These are phyloP conservation scores for Halcyon smyrnensis DNA, from an alignment of 2,797 vertebrate genomes.

Conservation along the genomic window DNA sequence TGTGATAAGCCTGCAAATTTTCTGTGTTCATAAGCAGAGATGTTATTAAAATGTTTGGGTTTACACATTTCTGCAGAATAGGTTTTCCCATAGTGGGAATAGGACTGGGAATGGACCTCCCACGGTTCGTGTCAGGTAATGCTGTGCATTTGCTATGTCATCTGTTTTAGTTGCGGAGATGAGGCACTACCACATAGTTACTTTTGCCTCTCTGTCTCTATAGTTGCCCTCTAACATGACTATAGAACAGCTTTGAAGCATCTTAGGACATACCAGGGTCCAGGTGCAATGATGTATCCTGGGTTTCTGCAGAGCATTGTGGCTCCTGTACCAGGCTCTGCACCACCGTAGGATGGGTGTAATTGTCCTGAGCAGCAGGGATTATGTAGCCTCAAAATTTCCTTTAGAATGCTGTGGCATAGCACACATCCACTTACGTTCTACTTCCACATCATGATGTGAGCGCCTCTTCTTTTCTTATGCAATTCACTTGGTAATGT, in stretches of 20 bases:
- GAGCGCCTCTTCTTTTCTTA: neutral
- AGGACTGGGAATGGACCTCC: neutral
- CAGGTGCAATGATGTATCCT: neutral
- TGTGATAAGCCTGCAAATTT: neutral
- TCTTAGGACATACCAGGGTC: neutral
- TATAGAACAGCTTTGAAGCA: neutral
- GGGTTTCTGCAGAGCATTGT: neutral
- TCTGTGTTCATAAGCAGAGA: neutral
- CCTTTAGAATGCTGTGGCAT: neutral
- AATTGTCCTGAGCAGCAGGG: neutral
- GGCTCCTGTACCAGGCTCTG: neutral
- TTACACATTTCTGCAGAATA: neutral
- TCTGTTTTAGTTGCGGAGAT: neutral
- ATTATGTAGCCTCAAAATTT: neutral
- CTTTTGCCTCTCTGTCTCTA: neutral
- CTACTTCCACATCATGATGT: neutral
- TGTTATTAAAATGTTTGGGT: neutral
- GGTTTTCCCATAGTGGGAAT: neutral
- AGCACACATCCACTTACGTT: rapidly evolving
- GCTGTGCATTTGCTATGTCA: neutral
- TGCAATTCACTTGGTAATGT: neutral
- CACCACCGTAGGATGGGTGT: rapidly evolving
- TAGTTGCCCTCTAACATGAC: neutral
- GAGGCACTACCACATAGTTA: neutral
- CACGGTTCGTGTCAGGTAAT: neutral